phyloP scores from a whole-genome alignment of 2,113 vertebrate genomes.

The Pitta sordida region DNA sequence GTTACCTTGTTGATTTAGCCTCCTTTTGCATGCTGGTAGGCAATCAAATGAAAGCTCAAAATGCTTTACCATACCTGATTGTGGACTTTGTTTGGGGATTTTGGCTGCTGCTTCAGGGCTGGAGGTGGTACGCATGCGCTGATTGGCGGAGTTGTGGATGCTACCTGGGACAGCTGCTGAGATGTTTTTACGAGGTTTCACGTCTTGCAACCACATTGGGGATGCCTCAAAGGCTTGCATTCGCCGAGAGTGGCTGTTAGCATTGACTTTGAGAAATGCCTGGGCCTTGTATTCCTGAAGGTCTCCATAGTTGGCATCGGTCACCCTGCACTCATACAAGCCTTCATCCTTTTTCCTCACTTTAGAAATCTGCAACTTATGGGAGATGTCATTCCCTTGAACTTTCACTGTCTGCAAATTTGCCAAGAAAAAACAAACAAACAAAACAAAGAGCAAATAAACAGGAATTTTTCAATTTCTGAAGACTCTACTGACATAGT shows the following conservation, averaged over 20 bases:
- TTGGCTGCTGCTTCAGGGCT: conserved; percentile 86
- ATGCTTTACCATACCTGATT: conserved; percentile 87
- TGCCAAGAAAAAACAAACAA: not conserved
- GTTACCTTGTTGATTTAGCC: conserved; percentile 17
- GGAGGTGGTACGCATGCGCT: conserved; percentile 80
- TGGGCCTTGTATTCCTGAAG: conserved; percentile 93
- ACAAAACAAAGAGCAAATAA: not conserved
- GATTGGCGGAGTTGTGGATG: conserved; percentile 80
- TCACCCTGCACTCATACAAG: conserved; percentile 91
- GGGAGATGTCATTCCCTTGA: conserved; percentile 97
- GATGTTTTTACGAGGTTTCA: conserved; percentile 85
- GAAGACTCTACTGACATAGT: not conserved
- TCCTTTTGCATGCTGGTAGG: conserved; percentile 23
- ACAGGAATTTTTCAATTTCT: not conserved
- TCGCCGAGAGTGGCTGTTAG: conserved; percentile 80
- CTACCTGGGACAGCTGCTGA: conserved; percentile 76
- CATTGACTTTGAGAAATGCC: conserved; percentile 87
- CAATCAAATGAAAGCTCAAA: conserved; percentile 68
- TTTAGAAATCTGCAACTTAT: conserved; percentile 94
- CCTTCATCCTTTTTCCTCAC: conserved; percentile 92
- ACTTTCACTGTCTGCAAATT: conserved; percentile 92
- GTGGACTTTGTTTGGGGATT: conserved; percentile 87
- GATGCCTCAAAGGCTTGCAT: conserved; percentile 89
- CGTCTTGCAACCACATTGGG: conserved; percentile 89
- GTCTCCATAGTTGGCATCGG: conserved; percentile 90